These are phyloP conservation scores for Dasypolia templi DNA, from an alignment of 2,888 invertebrate species.

Conservation along the genomic window DNA sequence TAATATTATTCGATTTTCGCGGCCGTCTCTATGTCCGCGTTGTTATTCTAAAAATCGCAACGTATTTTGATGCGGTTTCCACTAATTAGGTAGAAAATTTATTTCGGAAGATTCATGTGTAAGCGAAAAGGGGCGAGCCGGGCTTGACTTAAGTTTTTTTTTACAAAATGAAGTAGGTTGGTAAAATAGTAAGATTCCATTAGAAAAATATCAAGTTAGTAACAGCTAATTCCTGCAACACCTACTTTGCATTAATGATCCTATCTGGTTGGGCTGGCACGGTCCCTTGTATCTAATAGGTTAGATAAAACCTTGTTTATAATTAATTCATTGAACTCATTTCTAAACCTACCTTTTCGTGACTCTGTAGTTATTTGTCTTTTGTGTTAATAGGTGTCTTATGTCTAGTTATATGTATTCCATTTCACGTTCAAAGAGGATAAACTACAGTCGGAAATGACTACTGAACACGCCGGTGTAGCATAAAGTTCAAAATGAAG, in stretches of 20 bases:
- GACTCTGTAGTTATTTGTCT: neutral
- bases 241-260: conserved; percentile 45
- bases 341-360: conserved; percentile 9
- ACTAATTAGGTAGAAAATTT: no score
- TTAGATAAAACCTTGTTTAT: conserved; percentile 46
- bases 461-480: neutral
- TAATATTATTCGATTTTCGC: no score
- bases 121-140: no score
- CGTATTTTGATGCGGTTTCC: no score
- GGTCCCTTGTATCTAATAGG: conserved; percentile 40
- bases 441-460: neutral
- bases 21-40: no score
- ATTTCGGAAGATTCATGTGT: no score
- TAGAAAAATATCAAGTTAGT: conserved; percentile 15
- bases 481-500: neutral
- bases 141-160: no score
- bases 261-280: conserved; percentile 19
- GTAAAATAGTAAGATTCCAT: neutral
- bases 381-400: no score
- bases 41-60: no score
- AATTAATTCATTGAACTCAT: conserved; percentile 25
- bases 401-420: no score
- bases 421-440: conserved; percentile 16
- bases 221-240: conserved; percentile 34
- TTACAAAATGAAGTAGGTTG: neutral